Percentiles rank a stretch among this genome's conserved stretches.
Evolutionary conservation across 2,113 vertebrate genomes (phyloP).

Genomic region (Serilophus lunatus): DNA sequence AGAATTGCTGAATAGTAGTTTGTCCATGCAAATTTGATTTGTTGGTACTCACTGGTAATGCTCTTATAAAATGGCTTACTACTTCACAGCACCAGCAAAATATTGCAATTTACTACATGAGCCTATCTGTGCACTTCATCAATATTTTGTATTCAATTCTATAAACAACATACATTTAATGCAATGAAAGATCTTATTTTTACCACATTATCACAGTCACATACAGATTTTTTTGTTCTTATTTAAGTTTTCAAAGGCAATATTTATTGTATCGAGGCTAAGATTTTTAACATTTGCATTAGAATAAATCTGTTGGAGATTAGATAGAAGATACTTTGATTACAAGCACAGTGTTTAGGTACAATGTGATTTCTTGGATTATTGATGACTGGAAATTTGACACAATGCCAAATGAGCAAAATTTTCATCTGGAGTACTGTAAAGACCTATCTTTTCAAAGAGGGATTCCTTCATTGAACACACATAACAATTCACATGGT

Average conservation of each 20-base stretch:
- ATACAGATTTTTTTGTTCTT: not conserved
- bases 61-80: not conserved
- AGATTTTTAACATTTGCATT: not conserved
- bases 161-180: not conserved
- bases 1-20: not conserved
- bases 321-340: not conserved
- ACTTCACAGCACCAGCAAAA: not conserved
- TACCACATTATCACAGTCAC: not conserved
- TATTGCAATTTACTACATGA: not conserved
- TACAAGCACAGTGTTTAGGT: not conserved
- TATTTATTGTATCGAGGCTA: not conserved
- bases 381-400: not conserved
- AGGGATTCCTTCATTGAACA: conserved; percentile 10
- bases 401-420: not conserved
- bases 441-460: not conserved
- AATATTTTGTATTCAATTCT: not conserved
- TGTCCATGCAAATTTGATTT: not conserved
- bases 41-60: not conserved
- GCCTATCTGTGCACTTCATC: not conserved
- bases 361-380: not conserved
- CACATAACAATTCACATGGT: not conserved
- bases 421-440: not conserved
- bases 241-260: not conserved
- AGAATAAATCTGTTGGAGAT: not conserved
- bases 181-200: not conserved